Evolutionary conservation across 2,797 vertebrate genomes (phyloP).

Genomic region (Poecilia gillii): DNA sequence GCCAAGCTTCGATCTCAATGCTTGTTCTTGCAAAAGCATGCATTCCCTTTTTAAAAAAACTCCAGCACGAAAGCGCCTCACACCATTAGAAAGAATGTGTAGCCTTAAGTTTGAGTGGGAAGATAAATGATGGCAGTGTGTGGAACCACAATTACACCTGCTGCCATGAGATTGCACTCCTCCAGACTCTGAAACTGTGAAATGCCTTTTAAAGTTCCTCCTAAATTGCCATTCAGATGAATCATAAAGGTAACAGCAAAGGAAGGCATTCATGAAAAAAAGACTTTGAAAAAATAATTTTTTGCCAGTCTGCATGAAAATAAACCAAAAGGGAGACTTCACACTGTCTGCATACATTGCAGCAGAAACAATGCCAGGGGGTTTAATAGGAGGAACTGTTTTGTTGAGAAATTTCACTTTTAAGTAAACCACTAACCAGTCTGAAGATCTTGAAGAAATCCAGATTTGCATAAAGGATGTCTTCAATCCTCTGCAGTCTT

Average conservation of each 20-base stretch:
- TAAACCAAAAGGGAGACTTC: neutral
- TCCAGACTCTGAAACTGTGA: neutral
- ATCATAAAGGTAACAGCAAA: neutral
- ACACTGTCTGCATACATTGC: neutral
- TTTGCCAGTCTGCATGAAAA: neutral
- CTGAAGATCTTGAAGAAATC: conserved; percentile 96
- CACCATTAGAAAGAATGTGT: neutral
- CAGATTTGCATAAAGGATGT: conserved; percentile 89
- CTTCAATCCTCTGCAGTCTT: conserved; percentile 90
- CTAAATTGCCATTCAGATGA: neutral
- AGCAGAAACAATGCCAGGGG: neutral
- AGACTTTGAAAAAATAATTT: neutral
- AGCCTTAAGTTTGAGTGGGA: conserved; percentile 11
- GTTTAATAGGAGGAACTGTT: too few relatives aligned
- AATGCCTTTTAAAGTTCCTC: conserved; percentile 7
- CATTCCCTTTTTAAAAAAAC: neutral
- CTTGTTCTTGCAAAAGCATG: neutral
- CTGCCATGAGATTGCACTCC: neutral
- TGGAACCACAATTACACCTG: conserved; percentile 6
- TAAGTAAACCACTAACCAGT: conserved; percentile 80
- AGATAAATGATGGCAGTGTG: conserved; percentile 7
- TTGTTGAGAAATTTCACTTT: neutral
- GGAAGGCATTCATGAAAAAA: neutral
- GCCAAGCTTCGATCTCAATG: neutral
- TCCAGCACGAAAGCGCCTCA: neutral